Base-by-base conservation (phyloP, 2,797 vertebrate species). In the Alauda arvensis region DNA sequence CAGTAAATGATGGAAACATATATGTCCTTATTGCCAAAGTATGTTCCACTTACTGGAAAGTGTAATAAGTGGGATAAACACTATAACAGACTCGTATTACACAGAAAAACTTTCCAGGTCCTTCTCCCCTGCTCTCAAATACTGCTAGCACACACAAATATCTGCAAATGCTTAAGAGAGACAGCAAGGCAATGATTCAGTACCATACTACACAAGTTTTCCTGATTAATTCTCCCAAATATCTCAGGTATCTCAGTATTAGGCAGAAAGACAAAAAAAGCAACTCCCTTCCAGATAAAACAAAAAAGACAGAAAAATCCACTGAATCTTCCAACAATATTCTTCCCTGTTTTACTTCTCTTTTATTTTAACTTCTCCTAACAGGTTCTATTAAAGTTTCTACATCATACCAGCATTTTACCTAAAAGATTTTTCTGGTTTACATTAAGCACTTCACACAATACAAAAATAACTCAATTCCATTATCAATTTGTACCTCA, bases 401-500 rank as follows among this genome's bases (percentile, higher is more conserved):
- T 51, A 33, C 8, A 43, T 46, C 62, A 39, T 12, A 62, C 4
- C 40, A 71, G 28, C 24, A 75, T 66, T 80, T 77, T n/a, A 39
- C 18, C 60, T 66, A 45, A 87, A 43, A 61, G 20, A 29, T 52
- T 24, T 34, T 69, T 70, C 34, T 77, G 21, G 39, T 75, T 61
- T 78, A 8, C 57, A 67, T 75, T 59, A 72, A 66, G 52, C 29
- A 59, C 17, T 46, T 60, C 24, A 34, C 18, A 82, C 14, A 45
- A 53, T 12, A 45, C 16, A 40, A 40, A 28, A 79, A 84, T 45
- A 21, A 60, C 45, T 72, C 31, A 59, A 40, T 69, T 76, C 49
- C 17, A 74, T 25, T 53, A 72, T 13, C 39, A 63, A 51, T 59
- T 77, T 93, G 97, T 98, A 99, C 99, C 98, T 99, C 98, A 96